These are phyloP conservation scores for Willisornis vidua DNA, from an alignment of 2,113 vertebrate genomes.

Conservation along the genomic window DNA sequence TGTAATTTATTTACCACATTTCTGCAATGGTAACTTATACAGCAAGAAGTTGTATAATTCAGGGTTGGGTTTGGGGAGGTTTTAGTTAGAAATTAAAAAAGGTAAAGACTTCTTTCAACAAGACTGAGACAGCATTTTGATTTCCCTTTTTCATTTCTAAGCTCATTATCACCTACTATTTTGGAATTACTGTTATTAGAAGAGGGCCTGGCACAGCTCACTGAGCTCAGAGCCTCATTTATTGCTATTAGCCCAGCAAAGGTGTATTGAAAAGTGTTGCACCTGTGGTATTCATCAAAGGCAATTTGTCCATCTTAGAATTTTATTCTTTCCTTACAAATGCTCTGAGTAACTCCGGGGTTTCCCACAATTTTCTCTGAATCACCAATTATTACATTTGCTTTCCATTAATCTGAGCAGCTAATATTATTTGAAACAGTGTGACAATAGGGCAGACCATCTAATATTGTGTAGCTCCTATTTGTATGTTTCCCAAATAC, in stretches of 20 bases:
- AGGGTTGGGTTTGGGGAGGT: neutral
- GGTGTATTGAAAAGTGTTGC: slow-evolving; percentile 18
- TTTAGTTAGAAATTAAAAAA: neutral
- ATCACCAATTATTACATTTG: slow-evolving; percentile 19
- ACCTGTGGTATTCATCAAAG: slow-evolving; percentile 38
- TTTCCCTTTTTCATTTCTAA: neutral
- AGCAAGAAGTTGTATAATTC: neutral
- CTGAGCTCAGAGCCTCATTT: slow-evolving; percentile 20
- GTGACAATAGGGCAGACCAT: neutral
- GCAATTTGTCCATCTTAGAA: slow-evolving; percentile 2
- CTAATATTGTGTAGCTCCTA: neutral
- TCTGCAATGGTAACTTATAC: neutral
- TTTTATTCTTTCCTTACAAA: slow-evolving; percentile 25
- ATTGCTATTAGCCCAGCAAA: slow-evolving; percentile 26
- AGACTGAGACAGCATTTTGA: slow-evolving; percentile 2
- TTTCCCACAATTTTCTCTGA: slow-evolving; percentile 7
- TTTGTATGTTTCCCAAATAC: neutral
- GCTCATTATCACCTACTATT: neutral
- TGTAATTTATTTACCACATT: neutral
- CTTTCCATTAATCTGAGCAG: neutral
- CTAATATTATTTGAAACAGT: neutral
- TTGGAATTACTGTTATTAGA: slow-evolving; percentile 37
- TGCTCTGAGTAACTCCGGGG: neutral
- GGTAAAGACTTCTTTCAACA: neutral
- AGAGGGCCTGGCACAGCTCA: neutral